Conservation (phyloP, 2,888 invertebrate species). For the Ganaspis brasiliensis region DNA sequence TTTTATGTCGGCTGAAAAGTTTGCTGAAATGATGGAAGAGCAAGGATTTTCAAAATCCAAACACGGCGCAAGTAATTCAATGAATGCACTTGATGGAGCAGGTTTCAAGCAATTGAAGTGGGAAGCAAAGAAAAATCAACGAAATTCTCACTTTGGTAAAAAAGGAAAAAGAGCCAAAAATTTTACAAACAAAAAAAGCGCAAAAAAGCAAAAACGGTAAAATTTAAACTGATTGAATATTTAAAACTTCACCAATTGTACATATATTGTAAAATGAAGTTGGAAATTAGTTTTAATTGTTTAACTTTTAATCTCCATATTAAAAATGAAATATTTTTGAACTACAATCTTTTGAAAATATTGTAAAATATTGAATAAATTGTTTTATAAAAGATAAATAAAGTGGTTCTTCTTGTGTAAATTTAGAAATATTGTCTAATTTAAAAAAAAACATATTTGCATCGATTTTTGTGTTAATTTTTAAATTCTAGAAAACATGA, state of each 20-base stretch:
- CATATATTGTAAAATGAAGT: neutral
- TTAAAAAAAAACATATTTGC: too few species aligned
- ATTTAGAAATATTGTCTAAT: too few species aligned
- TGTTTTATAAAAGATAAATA: neutral
- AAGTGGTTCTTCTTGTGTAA: neutral
- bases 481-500: too few species aligned
- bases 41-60: conserved; percentile 84
- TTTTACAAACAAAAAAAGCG: conserved; percentile 55
- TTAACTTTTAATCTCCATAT: too few species aligned
- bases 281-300: neutral
- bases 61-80: conserved; percentile 86
- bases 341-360: too few species aligned
- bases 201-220: conserved; percentile 67
- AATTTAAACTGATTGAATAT: conserved; percentile 22
- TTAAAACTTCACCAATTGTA: neutral
- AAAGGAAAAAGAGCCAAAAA: conserved; percentile 54
- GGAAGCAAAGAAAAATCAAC: conserved; percentile 86
- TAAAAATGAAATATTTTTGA: too few species aligned
- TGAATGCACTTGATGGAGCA: conserved; percentile 89
- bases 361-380: neutral
- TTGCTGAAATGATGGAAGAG: conserved; percentile 93
- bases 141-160: conserved; percentile 56
- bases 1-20: conserved; percentile 94
- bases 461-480: too few species aligned
- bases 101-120: conserved; percentile 90